Evolutionary conservation across 2,113 vertebrate genomes (phyloP).

Genomic region (Leucoraja erinaceus): DNA sequence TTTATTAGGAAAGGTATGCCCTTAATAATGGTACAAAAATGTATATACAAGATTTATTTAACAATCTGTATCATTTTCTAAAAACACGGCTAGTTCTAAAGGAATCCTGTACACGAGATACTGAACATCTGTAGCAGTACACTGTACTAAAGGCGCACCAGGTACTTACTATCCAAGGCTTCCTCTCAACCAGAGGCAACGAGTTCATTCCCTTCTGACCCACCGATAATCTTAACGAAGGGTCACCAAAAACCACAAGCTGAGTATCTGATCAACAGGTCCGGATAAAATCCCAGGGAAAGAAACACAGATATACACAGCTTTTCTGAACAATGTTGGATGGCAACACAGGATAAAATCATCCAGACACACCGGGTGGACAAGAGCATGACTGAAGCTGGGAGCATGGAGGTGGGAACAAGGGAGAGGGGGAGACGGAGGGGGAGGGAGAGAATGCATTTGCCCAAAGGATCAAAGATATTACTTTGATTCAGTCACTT

Average conservation of each 20-base stretch:
- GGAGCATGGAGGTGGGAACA: not conserved
- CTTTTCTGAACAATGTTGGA: not conserved
- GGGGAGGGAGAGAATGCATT: not conserved
- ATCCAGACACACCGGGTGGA: not conserved
- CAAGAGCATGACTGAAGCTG: not conserved
- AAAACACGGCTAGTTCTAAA: not conserved
- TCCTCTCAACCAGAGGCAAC: not conserved
- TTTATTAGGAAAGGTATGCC: constrained; percentile 32
- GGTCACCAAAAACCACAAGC: not conserved
- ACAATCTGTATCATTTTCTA: constrained; percentile 21
- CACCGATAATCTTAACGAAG: not conserved
- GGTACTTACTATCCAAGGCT: not conserved
- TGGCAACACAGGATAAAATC: not conserved
- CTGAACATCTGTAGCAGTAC: constrained; percentile 9
- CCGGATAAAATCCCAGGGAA: not conserved
- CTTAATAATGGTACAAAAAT: constrained; percentile 35
- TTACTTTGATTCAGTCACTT: not conserved
- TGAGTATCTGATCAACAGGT: not conserved
- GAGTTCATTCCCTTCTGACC: not conserved
- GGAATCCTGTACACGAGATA: constrained; percentile 27
- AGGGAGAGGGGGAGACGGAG: no score
- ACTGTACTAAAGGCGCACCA: constrained; percentile 32
- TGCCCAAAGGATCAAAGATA: not conserved
- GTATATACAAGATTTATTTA: constrained; percentile 34
- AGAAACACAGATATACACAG: not conserved